Evolutionary conservation across 2,888 invertebrate genomes (phyloP), one percentile per base, ranked within the genome.

Genomic region (Cylindroiulus punctatus): DNA sequence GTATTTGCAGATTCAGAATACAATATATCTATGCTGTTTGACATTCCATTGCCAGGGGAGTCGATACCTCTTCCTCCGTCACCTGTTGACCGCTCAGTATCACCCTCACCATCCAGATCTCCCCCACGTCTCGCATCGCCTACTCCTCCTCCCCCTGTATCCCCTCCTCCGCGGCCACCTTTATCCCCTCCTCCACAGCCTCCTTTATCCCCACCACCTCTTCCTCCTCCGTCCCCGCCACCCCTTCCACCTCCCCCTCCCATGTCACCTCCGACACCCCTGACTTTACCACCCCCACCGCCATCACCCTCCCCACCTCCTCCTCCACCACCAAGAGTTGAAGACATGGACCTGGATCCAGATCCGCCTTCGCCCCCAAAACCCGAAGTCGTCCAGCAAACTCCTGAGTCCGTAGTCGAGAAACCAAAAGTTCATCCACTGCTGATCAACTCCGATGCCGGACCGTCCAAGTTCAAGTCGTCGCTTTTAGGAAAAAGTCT

Each of bases 401-500:
- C 7, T 82, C 19, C 36, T 12, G 44, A 4, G 19, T 2, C 36
- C 14, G 22, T 32, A 36, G 83, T 44, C 12, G 83, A 83, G 36
- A 44, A 40, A 36, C n/a, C 36, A 17, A 83, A 83, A 44, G 36
- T 26, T 26, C 65, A 65, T 12, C 65, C 65, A 8, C 26, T 65
- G 26, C 22, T 65, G 12, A 0, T 65, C 10, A 65, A 26, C 26
- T 0, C 65, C 26, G 65, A 65, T n/a, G 7, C 1, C 65, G 82
- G 42, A 82, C 42, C n/a, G 22, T 82, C 85, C 10, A 87, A 87
- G 30, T 26, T 76, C 8, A 86, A 86, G 86, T n/a, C 86, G 10
- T 40, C 85, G 8, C 65, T 65, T 12, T 88, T 91, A 22, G 90
- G 91, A 3, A 91, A 90, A 88, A 90, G 89, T 30, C 90, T 90